phyloP scores from a whole-genome alignment of 2,113 vertebrate genomes.

The Microcebus murinus region DNA sequence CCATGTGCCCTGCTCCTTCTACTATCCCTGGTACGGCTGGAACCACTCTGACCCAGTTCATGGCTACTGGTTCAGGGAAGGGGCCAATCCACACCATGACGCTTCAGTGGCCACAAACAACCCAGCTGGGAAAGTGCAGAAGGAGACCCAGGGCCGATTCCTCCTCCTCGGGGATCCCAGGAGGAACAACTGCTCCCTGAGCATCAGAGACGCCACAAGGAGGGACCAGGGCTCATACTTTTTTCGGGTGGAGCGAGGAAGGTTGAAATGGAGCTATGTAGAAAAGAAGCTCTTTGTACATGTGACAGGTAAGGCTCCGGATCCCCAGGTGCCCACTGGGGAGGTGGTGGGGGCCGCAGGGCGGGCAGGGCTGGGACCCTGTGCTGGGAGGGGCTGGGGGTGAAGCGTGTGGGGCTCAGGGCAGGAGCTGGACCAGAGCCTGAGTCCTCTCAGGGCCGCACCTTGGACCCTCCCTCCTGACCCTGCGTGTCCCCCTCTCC shows the following conservation, averaged over 20 bases:
- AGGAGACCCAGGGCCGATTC: background rate
- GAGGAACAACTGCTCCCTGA: background rate
- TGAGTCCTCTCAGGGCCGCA: no score
- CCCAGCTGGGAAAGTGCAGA: accelerated
- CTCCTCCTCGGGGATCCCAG: accelerated
- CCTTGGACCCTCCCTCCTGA: no score
- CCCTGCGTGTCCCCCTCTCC: no score
- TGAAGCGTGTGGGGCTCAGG: background rate
- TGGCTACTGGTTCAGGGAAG: background rate
- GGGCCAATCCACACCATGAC: accelerated
- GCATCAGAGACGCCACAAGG: background rate
- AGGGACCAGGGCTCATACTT: no score
- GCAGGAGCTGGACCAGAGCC: background rate
- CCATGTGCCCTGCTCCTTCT: background rate
- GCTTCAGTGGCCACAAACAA: background rate
- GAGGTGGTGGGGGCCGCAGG: background rate
- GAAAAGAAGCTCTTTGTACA: background rate
- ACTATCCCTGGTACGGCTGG: accelerated
- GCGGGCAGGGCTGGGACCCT: background rate
- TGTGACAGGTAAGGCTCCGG: background rate
- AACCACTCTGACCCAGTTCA: accelerated
- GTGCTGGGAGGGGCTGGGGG: background rate
- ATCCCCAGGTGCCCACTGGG: no score
- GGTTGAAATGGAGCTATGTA: no score
- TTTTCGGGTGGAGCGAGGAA: no score